Percentiles rank a stretch among this genome's conserved stretches.
phyloP scores from a whole-genome alignment of 2,888 invertebrate genomes.

The Coenonympha arcania region DNA sequence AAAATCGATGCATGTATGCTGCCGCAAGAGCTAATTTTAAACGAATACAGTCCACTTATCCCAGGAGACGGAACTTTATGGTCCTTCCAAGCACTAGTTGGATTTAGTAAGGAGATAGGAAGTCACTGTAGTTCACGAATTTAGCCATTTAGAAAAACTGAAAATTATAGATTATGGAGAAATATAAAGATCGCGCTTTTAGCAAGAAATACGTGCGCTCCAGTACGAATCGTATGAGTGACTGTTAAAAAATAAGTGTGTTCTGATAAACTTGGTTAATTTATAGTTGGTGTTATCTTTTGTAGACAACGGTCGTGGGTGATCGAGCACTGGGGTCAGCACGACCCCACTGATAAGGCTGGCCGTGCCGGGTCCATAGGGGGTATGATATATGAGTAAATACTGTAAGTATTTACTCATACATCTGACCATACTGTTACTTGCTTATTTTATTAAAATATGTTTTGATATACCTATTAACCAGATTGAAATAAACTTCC shows the following conservation, averaged over 20 bases:
- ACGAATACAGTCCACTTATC: conserved; percentile 23
- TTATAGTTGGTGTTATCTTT: conserved; percentile 60
- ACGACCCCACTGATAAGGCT: conserved; percentile 50
- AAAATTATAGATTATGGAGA: conserved; percentile 27
- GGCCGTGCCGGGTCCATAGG: conserved; percentile 59
- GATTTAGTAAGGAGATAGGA: conserved; percentile 58
- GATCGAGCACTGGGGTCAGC: conserved; percentile 50
- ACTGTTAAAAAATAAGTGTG: conserved; percentile 35
- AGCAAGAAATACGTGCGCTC: conserved; percentile 29
- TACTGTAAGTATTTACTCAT: too few species aligned
- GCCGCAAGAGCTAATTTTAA: conserved; percentile 50
- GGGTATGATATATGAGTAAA: conserved; percentile 40
- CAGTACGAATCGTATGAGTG: conserved; percentile 21
- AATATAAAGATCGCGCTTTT: conserved; percentile 10
- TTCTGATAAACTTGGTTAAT: conserved; percentile 41
- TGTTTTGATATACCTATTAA: neutral
- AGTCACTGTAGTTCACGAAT: conserved; percentile 56
- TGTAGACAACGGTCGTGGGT: conserved; percentile 46
- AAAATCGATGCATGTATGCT: conserved; percentile 65
- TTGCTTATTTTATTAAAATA: neutral
- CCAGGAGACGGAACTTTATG: conserved; percentile 18
- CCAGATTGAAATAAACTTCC: too few species aligned
- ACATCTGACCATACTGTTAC: neutral
- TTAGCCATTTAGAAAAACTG: conserved; percentile 58
- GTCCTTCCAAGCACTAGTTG: conserved; percentile 35